These are phyloP conservation scores for Cotesia glomerata DNA, from an alignment of 1,140 invertebrate species.

Conservation along the genomic window DNA sequence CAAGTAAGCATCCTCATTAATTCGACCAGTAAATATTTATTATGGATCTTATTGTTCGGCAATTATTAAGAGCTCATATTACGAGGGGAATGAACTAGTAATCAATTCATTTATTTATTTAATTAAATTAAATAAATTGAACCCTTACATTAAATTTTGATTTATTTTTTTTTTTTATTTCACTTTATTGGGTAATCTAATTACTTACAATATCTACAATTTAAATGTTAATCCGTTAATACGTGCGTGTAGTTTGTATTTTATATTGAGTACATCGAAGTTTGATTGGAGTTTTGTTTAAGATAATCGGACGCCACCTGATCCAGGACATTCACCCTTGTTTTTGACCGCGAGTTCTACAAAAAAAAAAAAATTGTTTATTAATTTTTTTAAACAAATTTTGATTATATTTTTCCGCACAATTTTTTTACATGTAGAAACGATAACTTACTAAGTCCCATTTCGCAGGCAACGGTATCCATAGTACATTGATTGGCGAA, in stretches of 20 bases:
- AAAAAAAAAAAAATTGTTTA: slow-evolving; percentile 31
- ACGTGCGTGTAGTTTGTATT: not conserved
- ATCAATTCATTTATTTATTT: not conserved
- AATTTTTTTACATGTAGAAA: not conserved
- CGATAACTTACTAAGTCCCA: slow-evolving; percentile 49
- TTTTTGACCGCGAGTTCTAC: slow-evolving; percentile 48
- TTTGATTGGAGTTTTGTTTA: slow-evolving; percentile 18
- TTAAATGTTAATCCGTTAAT: too few species aligned
- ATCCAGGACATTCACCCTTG: slow-evolving; percentile 54
- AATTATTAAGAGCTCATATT: not conserved
- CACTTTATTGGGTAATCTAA: too few species aligned
- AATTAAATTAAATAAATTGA: too few species aligned
- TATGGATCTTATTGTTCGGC: not conserved
- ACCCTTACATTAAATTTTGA: too few species aligned
- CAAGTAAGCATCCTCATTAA: slow-evolving; percentile 11
- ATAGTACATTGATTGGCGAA: slow-evolving; percentile 51
- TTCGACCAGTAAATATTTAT: slow-evolving; percentile 14
- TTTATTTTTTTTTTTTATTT: too few species aligned
- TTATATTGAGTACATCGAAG: not conserved
- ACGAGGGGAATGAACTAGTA: not conserved
- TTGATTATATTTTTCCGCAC: not conserved
- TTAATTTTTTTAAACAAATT: slow-evolving; percentile 23
- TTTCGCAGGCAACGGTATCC: slow-evolving; percentile 53
- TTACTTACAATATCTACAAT: too few species aligned
- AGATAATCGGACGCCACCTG: slow-evolving; percentile 45